Evolutionary conservation across 2,113 vertebrate genomes (phyloP), one percentile per base, ranked within the genome.

Genomic region (Orientallactaga bullata): DNA sequence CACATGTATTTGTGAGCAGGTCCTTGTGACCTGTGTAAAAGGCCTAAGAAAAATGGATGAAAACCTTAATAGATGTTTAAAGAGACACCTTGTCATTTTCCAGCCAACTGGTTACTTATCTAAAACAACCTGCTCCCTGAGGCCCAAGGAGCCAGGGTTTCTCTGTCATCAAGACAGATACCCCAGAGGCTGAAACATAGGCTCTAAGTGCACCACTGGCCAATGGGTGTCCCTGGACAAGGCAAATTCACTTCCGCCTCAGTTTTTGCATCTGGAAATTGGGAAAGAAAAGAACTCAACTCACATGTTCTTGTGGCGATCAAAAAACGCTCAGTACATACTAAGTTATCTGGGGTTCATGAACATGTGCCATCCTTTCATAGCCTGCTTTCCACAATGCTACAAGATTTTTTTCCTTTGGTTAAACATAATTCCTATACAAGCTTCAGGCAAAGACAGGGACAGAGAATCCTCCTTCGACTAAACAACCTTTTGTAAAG

Each of bases 1-100:
- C 30, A 28, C 9, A 21, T 68, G 51, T 28, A 37, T 79, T 37
- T 39, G 3, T 47, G 18, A 37, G 55, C 55, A 55, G 55, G 35
- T 69, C 15, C 35, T 17, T 47, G n/a, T 11, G 28, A 68, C 17
- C 21, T 55, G 77, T 71, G 30, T 21, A 55, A 68, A 65, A 80
- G 60, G 61, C 39, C 77, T 76, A 60, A 58, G 11, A 68, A 92
- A 30, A 77, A 84, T 2, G 42, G 35, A 39, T 11, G 55, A 21
- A 65, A 85, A 84, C 9, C n/a, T 86, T 42, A 58, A 74, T 69
- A 66, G 26, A 63, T 83, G 37, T 69, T 78, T 37, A 73, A 28
- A 89, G 77, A 69, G 60, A 65, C 10, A 58, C 8, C 20, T 86
- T 61, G 23, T 58, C 72, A 92, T 84, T 89, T 89, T 63, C 47